phyloP scores from a whole-genome alignment of 2,113 vertebrate species.

The Embiotoca jacksoni region DNA sequence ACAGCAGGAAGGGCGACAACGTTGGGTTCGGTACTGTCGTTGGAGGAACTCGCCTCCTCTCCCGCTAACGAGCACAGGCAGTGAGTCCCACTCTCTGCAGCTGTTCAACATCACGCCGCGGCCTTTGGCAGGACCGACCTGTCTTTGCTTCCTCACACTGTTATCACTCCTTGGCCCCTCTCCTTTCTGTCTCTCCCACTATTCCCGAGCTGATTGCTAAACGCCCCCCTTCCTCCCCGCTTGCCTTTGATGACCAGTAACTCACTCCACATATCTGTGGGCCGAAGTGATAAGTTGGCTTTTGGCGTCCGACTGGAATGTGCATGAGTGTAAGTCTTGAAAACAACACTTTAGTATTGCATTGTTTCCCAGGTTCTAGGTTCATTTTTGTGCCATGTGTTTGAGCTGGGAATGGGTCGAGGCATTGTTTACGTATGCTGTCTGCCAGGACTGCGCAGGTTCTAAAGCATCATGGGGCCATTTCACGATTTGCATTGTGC shows the following conservation, averaged over 20 bases:
- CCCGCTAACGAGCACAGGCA: conserved; percentile 56
- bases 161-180: conserved; percentile 62
- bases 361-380: not conserved
- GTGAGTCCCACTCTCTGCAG: conserved; percentile 61
- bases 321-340: not conserved
- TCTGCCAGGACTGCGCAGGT: not conserved
- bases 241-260: conserved; percentile 54
- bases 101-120: conserved; percentile 74
- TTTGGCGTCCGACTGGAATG: conserved; percentile 33
- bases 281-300: conserved; percentile 50
- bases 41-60: conserved; percentile 24
- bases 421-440: not conserved
- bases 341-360: conserved; percentile 4
- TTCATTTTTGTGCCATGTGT: not conserved
- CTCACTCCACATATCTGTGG: conserved; percentile 47
- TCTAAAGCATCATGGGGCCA: conserved; percentile 3
- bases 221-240: conserved; percentile 40
- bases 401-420: not conserved
- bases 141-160: conserved; percentile 42
- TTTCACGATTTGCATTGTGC: conserved; percentile 3
- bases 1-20: not conserved
- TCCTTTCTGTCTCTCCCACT: conserved; percentile 52
- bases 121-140: conserved; percentile 62
- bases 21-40: not conserved
- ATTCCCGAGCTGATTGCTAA: conserved; percentile 67